Evolutionary conservation across 1,140 invertebrate species (phyloP), one percentile per base, ranked within the genome.

Genomic region (Drosophila repleta): DNA sequence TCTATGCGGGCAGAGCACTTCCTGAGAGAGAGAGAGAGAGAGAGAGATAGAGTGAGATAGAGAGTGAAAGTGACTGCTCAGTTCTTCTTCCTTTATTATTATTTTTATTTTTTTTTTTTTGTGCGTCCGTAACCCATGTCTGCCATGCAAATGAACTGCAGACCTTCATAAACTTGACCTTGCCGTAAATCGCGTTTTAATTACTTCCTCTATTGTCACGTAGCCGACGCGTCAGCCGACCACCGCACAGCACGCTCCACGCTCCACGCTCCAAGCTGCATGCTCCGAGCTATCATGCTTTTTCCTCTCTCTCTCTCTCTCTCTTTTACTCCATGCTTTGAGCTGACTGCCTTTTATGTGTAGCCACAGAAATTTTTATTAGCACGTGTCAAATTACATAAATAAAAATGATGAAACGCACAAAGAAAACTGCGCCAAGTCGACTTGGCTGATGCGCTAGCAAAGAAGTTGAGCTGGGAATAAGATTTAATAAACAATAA

Each of bases 161-260:
- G 74, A 85, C 82, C 82, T 85, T 88, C 82, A 85, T 82, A 85
- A 85, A 82, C 82, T 87, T 85, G 82, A 85, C 82, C 82, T 85
- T 85, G 82, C 63, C 78, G 70, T 87, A 78, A 85, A 85, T 85
- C 78, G 82, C 74, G 83, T 87, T 85, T 88, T 85, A 85, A 85
- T 85, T 85, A 85, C 82, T 85, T 85, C 82, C 82, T 85, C 66
- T 65, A 85, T 85, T 85, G 82, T 85, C 82, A 85, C 82, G 82
- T 85, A 85, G 78, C 65, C 69, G 46, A 64, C 77, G 55, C 68
- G 70, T 63, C 69, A 45, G 17, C 43, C 64, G 41, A 52, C 46
- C 17, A n/a, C n/a, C n/a, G 32, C 45, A 56, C 67, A 64, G 11
- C 32, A 57, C 21, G n/a, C n/a, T n/a, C n/a, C n/a, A n/a, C n/a